Conservation (phyloP, 2,113 vertebrate genomes). For the Podilymbus podiceps region DNA sequence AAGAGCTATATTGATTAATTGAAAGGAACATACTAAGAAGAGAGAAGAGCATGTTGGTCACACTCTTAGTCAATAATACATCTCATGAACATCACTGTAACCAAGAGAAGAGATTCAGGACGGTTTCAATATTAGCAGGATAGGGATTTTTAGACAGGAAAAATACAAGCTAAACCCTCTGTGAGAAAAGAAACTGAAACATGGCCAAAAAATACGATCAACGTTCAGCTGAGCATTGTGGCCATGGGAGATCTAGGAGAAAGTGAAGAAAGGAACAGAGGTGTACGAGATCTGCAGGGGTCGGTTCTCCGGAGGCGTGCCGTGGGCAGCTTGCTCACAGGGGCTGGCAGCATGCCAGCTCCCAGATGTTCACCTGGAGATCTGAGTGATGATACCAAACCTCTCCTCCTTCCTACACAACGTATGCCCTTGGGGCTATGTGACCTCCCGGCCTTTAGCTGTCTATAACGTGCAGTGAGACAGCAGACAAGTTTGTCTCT, state of each 20-base stretch:
- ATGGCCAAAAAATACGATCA: rapidly evolving
- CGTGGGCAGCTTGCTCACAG: rapidly evolving
- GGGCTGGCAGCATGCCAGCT: background rate
- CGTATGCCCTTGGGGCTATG: background rate
- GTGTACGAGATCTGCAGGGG: background rate
- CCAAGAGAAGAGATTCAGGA: background rate
- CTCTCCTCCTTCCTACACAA: background rate
- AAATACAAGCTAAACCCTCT: background rate
- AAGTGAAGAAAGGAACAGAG: background rate
- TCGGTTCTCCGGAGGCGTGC: rapidly evolving
- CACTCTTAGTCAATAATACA: background rate
- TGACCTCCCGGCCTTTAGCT: background rate
- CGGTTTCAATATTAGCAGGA: background rate
- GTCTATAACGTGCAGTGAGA: background rate
- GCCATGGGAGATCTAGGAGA: background rate
- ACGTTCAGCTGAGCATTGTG: background rate
- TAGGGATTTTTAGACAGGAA: background rate
- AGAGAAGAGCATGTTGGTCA: background rate
- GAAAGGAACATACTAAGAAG: background rate
- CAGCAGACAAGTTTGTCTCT: background rate
- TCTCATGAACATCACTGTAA: background rate
- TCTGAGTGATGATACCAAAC: background rate
- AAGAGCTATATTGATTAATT: background rate
- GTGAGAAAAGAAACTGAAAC: background rate
- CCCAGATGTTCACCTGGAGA: background rate